Conservation (phyloP, 2,888 invertebrate species). For the Balanococcus diminutus region DNA sequence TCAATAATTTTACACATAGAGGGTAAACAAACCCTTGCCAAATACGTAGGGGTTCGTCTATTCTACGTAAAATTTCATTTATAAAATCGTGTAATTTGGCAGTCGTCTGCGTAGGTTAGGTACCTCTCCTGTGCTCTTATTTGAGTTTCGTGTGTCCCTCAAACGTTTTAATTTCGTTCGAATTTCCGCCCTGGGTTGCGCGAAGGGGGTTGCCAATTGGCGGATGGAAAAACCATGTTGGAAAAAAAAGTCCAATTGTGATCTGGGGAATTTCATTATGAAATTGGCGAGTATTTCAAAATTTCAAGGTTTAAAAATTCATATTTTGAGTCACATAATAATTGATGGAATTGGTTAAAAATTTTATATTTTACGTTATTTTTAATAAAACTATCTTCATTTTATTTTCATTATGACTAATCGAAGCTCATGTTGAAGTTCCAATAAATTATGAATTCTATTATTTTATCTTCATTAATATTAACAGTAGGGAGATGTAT, state of each 20-base stretch:
- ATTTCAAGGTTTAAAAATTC: too few relatives aligned
- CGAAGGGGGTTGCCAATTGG: background rate
- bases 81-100: background rate
- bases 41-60: background rate
- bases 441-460: too few relatives aligned
- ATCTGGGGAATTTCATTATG: too few relatives aligned
- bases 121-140: background rate
- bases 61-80: constrained; percentile 25
- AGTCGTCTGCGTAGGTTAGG: background rate
- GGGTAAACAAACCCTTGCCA: background rate
- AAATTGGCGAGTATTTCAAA: too few relatives aligned
- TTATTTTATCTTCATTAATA: too few relatives aligned
- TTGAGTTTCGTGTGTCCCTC: background rate
- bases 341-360: too few relatives aligned
- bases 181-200: background rate
- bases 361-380: too few relatives aligned
- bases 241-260: background rate
- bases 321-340: too few relatives aligned
- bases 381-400: too few relatives aligned
- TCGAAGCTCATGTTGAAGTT: too few relatives aligned
- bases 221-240: background rate
- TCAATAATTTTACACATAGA: background rate
- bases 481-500: too few relatives aligned
- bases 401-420: too few relatives aligned
- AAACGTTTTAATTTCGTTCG: constrained; percentile 32